These are phyloP conservation scores for Equus quagga DNA, from an alignment of 2,113 vertebrate species.

Conservation along the genomic window DNA sequence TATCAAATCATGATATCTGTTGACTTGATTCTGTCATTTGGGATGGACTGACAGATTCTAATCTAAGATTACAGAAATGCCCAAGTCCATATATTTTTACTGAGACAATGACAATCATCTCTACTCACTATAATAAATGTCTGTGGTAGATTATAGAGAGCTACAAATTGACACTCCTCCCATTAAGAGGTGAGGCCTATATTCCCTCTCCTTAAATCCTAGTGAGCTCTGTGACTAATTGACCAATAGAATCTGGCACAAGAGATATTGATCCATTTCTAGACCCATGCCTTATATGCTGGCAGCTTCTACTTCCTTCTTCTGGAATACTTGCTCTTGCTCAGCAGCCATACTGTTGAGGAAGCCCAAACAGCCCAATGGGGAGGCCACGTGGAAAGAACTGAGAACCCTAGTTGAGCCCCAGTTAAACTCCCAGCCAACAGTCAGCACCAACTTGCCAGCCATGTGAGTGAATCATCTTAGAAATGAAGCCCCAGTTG, in stretches of 20 bases:
- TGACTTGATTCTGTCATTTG: slow-evolving; percentile 5
- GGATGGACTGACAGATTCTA: not conserved
- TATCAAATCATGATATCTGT: not conserved
- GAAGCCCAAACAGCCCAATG: not conserved
- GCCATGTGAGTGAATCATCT: not conserved
- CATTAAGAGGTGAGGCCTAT: not conserved
- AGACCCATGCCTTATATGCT: not conserved
- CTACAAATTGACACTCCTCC: not conserved
- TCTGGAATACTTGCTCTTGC: not conserved
- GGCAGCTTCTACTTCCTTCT: not conserved
- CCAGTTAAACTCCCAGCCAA: not conserved
- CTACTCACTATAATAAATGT: not conserved
- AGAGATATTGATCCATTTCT: not conserved
- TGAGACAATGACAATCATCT: not conserved
- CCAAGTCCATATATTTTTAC: not conserved
- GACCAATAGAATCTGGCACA: not conserved
- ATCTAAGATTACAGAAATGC: not conserved
- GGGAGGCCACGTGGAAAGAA: not conserved
- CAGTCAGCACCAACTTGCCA: not conserved
- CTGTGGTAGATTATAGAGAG: not conserved
- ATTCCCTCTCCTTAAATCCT: not conserved
- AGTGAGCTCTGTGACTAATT: not conserved
- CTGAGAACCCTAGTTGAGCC: not conserved
- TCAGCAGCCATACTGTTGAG: not conserved
- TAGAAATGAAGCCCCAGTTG: not conserved